These are phyloP conservation scores for Malacoraja senta DNA, from an alignment of 2,797 vertebrate genomes.

Conservation along the genomic window DNA sequence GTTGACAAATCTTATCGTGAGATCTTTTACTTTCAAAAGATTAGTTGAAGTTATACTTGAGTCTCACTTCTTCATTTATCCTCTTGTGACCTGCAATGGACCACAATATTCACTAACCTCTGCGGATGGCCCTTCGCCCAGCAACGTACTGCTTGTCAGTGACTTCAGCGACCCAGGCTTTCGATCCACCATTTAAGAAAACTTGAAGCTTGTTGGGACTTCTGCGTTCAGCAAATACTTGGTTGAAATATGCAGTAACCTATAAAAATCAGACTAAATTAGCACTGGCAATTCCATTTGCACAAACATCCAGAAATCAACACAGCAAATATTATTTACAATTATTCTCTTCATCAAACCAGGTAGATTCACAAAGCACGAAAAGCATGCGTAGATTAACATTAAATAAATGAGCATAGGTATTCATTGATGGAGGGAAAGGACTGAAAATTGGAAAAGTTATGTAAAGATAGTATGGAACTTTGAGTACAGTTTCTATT, in stretches of 20 bases:
- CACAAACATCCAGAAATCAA: neutral
- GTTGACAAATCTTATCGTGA: neutral
- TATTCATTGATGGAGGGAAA: neutral
- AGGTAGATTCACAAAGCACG: neutral
- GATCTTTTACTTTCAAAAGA: neutral
- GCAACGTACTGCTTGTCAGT: slow-evolving; percentile 66
- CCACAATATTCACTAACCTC: slow-evolving; percentile 55
- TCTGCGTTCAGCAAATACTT: slow-evolving; percentile 70
- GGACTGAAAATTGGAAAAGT: neutral
- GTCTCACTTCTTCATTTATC: neutral
- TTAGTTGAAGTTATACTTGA: neutral
- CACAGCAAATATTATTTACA: neutral
- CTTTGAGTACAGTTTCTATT: neutral
- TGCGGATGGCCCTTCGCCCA: slow-evolving; percentile 69
- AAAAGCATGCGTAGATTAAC: neutral
- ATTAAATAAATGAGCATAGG: neutral
- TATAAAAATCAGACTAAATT: slow-evolving; percentile 44
- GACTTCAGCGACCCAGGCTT: slow-evolving; percentile 71
- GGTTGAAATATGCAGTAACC: slow-evolving; percentile 75
- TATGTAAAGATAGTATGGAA: neutral
- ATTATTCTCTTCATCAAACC: neutral
- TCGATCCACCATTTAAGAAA: slow-evolving; percentile 67
- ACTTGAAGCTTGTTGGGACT: slow-evolving; percentile 79
- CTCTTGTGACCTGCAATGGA: neutral
- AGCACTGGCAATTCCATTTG: neutral